These are phyloP conservation scores for Aldabrachelys gigantea DNA, from an alignment of 2,113 vertebrate genomes.

Conservation along the genomic window DNA sequence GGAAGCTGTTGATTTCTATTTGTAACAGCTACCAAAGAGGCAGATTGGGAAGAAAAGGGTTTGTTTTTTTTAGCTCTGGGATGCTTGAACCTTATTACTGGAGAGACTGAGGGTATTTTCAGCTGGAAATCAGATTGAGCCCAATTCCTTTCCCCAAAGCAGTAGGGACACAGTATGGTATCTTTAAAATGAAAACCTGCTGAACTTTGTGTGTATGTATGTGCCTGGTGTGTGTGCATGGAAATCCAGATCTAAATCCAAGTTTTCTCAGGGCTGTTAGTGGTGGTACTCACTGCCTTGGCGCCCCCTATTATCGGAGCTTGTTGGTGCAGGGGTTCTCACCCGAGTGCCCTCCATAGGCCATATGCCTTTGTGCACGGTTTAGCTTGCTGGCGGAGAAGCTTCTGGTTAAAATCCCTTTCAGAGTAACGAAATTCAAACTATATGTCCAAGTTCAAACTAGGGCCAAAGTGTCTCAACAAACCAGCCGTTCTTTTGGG, in stretches of 20 bases:
- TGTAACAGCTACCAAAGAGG: conserved; percentile 3
- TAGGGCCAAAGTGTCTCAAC: neutral
- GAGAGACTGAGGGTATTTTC: neutral
- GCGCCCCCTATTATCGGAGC: neutral
- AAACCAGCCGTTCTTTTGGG: neutral
- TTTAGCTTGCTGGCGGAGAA: neutral
- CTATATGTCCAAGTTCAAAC: neutral
- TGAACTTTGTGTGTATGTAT: neutral
- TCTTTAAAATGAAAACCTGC: neutral
- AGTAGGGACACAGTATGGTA: neutral
- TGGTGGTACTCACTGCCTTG: neutral
- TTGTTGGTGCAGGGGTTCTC: neutral
- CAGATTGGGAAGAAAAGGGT: neutral
- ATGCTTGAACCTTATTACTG: neutral
- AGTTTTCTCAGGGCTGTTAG: conserved; percentile 36
- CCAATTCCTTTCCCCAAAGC: neutral
- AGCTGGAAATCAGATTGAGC: neutral
- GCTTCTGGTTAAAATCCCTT: neutral
- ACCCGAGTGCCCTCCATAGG: neutral
- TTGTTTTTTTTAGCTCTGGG: neutral
- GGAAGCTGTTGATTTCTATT: conserved; percentile 41
- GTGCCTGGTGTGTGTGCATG: conserved; percentile 56
- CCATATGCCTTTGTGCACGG: neutral
- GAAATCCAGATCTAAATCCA: conserved; percentile 70
- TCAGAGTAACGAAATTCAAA: neutral